Evolutionary conservation across 2,888 invertebrate genomes (phyloP).

Genomic region (Macrophya annulata): DNA sequence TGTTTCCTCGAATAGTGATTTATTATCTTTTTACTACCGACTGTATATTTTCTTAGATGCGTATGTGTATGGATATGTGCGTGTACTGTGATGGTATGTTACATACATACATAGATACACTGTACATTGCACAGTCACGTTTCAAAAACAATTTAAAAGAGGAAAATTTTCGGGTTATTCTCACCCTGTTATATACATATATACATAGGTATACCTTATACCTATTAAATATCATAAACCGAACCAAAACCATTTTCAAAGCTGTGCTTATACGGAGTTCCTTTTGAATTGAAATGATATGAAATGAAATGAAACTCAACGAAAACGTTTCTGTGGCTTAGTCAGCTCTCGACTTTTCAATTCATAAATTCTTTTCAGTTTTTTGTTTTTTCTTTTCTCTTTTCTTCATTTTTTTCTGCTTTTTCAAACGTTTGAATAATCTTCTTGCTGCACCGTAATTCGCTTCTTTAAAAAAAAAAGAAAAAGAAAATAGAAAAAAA

Average conservation of each 20-base stretch:
- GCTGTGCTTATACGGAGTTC: not conserved
- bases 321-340: constrained; percentile 33
- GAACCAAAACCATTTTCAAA: not conserved
- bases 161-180: not conserved
- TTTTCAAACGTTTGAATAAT: not conserved
- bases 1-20: not conserved
- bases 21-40: constrained; percentile 5
- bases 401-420: not conserved
- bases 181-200: not conserved
- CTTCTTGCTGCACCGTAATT: no score
- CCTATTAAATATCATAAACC: constrained; percentile 35
- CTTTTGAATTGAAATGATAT: constrained; percentile 1
- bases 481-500: no score
- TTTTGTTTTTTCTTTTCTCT: not conserved
- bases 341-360: not conserved
- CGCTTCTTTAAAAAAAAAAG: no score
- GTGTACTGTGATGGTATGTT: not conserved
- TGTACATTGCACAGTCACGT: not conserved
- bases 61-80: not conserved
- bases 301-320: constrained; percentile 2
- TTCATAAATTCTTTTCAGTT: constrained; percentile 31
- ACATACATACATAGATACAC: not conserved
- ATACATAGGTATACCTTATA: not conserved
- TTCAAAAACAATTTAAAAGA: not conserved
- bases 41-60: not conserved